Conservation (phyloP, 2,888 invertebrate genomes). For the Melanotus villosus region DNA sequence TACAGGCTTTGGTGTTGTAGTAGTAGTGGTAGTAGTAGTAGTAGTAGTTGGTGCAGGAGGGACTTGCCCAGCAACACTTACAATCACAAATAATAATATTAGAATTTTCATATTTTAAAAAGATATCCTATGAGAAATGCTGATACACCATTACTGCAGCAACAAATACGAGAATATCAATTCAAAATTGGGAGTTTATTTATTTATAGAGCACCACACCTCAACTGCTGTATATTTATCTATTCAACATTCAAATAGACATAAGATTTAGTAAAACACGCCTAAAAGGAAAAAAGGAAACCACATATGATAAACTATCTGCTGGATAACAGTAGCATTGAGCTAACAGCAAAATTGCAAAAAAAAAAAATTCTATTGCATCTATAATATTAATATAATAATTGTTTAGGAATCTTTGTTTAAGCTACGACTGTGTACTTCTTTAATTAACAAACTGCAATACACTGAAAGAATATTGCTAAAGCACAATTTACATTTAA, state of each 20-base stretch:
- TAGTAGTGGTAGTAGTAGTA: constrained; percentile 7
- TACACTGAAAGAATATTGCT: too few species aligned
- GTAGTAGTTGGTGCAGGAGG: neutral
- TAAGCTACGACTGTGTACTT: too few species aligned
- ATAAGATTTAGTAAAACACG: neutral
- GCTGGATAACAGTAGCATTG: constrained; percentile 21
- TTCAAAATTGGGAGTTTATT: too few species aligned
- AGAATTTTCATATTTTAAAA: neutral
- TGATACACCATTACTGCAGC: too few species aligned
- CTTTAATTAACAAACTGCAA: too few species aligned
- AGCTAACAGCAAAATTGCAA: neutral
- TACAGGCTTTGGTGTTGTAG: neutral
- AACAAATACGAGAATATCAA: too few species aligned
- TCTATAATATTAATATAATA: too few species aligned
- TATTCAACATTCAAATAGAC: neutral
- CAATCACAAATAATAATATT: neutral
- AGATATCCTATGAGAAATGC: neutral
- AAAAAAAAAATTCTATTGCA: neutral
- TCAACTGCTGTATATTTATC: neutral
- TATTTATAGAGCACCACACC: neutral
- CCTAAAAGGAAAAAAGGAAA: constrained; percentile 25
- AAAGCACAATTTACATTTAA: neutral
- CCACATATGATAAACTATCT: constrained; percentile 42
- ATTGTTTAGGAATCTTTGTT: too few species aligned
- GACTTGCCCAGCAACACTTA: constrained; percentile 4